Conservation (phyloP, 2,113 vertebrate species). For the Ammospiza nelsoni region DNA sequence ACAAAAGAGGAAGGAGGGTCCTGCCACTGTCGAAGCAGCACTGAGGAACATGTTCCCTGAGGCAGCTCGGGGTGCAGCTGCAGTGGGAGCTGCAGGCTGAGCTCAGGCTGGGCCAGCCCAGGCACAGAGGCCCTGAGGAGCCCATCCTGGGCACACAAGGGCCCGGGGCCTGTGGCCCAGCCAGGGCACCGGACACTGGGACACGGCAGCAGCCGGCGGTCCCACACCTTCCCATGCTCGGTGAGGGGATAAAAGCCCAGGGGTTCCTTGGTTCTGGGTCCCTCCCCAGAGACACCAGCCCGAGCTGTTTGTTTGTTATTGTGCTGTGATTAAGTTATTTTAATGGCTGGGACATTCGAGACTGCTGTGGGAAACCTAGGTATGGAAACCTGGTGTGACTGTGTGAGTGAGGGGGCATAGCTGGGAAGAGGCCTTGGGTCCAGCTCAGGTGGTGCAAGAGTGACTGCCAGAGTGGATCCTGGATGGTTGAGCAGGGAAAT, state of each 20-base stretch:
- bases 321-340: background rate
- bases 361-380: background rate
- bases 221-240: background rate
- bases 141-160: background rate
- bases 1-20: background rate
- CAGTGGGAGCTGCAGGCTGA: background rate
- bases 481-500: background rate
- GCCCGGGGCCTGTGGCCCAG: background rate
- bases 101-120: background rate
- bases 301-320: rapidly evolving
- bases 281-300: background rate
- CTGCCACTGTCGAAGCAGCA: background rate
- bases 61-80: background rate
- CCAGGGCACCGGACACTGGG: background rate
- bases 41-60: background rate
- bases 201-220: rapidly evolving
- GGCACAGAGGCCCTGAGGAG: background rate
- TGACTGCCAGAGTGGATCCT: background rate
- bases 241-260: background rate
- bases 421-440: rapidly evolving
- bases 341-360: rapidly evolving
- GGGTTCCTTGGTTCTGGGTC: background rate
- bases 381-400: background rate
- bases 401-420: background rate
- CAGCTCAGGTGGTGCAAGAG: background rate